Evolutionary conservation across 1,140 invertebrate species (phyloP).

Genomic region (Procambarus virginalis): DNA sequence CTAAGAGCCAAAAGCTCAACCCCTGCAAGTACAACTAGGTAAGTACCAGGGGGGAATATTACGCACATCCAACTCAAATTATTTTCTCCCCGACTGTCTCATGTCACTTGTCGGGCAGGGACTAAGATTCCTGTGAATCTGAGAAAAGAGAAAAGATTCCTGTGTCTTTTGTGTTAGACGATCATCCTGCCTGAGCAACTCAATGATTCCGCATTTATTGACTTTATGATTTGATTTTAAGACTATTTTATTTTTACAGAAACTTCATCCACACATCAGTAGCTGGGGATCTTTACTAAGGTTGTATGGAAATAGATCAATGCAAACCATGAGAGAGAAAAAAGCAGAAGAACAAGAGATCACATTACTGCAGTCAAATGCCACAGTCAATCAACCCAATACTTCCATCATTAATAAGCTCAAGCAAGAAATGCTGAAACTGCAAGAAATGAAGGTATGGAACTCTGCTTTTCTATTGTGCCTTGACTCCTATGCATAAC

Average conservation of each 20-base stretch:
- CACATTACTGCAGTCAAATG: slow-evolving; percentile 91
- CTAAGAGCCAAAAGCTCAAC: too few relatives aligned
- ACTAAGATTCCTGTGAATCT: too few relatives aligned
- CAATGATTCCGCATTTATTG: background rate
- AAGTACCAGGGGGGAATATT: too few relatives aligned
- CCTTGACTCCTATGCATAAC: too few relatives aligned
- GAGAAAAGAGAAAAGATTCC: background rate
- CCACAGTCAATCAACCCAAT: slow-evolving; percentile 93
- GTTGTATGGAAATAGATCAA: slow-evolving; percentile 93
- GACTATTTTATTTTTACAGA: slow-evolving; percentile 74
- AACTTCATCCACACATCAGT: slow-evolving; percentile 91
- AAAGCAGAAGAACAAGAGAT: slow-evolving; percentile 96
- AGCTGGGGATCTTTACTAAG: slow-evolving; percentile 96
- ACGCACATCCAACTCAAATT: too few relatives aligned
- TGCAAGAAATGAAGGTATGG: slow-evolving; percentile 76
- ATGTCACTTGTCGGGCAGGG: too few relatives aligned
- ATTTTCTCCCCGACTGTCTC: too few relatives aligned
- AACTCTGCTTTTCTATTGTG: too few relatives aligned
- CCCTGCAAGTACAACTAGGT: too few relatives aligned
- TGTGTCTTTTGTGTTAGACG: background rate
- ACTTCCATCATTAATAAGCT: slow-evolving; percentile 94
- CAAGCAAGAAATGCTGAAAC: slow-evolving; percentile 89
- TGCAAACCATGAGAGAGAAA: slow-evolving; percentile 94
- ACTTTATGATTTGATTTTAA: background rate
- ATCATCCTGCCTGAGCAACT: background rate